These are phyloP conservation scores for Neodon shergylaensis DNA, from an alignment of 2,113 vertebrate species.

Conservation along the genomic window DNA sequence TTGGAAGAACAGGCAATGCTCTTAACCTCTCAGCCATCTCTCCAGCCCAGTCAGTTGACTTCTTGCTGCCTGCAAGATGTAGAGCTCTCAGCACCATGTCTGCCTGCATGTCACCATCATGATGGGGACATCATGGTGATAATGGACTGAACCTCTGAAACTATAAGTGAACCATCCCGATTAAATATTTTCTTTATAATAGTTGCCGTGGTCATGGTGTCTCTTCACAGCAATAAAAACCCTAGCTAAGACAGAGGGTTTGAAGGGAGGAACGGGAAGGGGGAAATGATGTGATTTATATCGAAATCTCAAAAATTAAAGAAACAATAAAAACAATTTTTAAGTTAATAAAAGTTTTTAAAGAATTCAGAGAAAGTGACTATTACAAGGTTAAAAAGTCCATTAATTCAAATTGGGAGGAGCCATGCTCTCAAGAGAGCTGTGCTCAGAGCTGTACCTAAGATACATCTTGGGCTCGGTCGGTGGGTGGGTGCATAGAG, in stretches of 20 bases:
- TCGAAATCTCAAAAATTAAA: background rate
- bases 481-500: background rate
- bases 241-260: background rate
- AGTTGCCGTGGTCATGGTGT: background rate
- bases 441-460: background rate
- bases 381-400: background rate
- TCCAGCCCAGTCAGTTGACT: too few relatives aligned
- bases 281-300: background rate
- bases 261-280: background rate
- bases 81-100: too few relatives aligned
- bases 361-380: constrained; percentile 24
- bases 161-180: too few relatives aligned
- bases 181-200: too few relatives aligned
- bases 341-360: background rate
- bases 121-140: too few relatives aligned
- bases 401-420: background rate
- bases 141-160: too few relatives aligned
- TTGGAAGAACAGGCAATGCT: too few relatives aligned
- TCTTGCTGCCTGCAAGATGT: too few relatives aligned
- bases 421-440: background rate
- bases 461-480: background rate
- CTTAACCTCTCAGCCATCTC: too few relatives aligned
- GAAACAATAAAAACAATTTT: background rate
- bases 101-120: too few relatives aligned
- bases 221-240: background rate